Percentiles rank a stretch among this genome's conserved stretches.
Evolutionary conservation across 2,888 invertebrate species (phyloP).

Genomic region (Calephelis perditalis): DNA sequence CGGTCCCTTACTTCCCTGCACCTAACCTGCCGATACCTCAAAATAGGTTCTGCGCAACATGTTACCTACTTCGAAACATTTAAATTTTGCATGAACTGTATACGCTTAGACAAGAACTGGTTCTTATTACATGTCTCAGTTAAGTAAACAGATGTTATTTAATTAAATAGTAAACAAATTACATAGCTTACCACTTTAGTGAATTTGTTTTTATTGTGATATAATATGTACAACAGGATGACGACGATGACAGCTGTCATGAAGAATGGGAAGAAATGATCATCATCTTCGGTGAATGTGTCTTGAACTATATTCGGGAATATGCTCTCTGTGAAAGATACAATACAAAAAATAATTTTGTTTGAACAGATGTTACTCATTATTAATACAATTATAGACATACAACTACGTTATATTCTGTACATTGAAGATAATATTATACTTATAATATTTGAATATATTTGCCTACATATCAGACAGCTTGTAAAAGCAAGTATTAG

Average conservation of each 20-base stretch:
- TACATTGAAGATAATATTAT: not conserved
- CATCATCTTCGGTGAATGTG: conserved; percentile 48
- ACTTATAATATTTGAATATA: too few species aligned
- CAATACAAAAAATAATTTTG: conserved; percentile 4
- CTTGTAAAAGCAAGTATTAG: not conserved
- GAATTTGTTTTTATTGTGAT: conserved; percentile 69
- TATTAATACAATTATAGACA: too few species aligned
- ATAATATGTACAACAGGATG: conserved; percentile 58
- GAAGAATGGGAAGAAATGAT: conserved; percentile 69
- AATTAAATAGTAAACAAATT: too few species aligned
- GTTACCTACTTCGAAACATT: too few species aligned
- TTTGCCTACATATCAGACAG: not conserved
- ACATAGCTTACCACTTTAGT: conserved; percentile 58
- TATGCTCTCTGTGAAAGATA: conserved; percentile 42
- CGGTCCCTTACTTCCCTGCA: too few species aligned
- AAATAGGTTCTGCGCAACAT: too few species aligned
- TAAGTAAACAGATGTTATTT: too few species aligned
- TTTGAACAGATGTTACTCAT: not conserved
- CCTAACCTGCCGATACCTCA: too few species aligned
- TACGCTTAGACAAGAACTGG: too few species aligned
- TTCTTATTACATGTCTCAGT: too few species aligned
- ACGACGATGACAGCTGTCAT: conserved; percentile 56
- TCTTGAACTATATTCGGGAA: conserved; percentile 47
- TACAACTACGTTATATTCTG: too few species aligned
- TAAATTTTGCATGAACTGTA: too few species aligned